Evolutionary conservation across 2,888 invertebrate species (phyloP).

Genomic region (Leptopilina drosophilae): DNA sequence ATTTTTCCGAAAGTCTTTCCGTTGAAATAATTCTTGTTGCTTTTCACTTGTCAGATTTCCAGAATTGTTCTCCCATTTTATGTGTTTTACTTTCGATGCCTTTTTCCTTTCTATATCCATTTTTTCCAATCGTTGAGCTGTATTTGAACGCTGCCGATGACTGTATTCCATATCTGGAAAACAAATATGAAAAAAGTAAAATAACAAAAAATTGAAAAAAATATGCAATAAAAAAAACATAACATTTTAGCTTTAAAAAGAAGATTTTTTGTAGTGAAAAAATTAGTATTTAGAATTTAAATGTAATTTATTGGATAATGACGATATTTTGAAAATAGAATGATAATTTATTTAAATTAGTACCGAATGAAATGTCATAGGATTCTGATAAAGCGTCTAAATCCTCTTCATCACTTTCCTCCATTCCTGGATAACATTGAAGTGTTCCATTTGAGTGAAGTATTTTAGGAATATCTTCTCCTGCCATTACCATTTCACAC

Average conservation of each 20-base stretch:
- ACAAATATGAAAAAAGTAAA: too few species aligned
- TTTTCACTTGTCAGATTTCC: constrained; percentile 80
- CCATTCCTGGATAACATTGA: constrained; percentile 86
- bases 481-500: constrained; percentile 94
- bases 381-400: constrained; percentile 83
- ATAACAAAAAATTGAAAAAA: too few species aligned
- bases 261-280: too few species aligned
- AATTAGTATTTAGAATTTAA: too few species aligned
- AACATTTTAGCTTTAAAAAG: too few species aligned
- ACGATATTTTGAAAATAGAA: background rate
- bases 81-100: constrained; percentile 86
- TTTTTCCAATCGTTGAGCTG: constrained; percentile 92
- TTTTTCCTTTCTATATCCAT: constrained; percentile 91
- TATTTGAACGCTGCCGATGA: constrained; percentile 88
- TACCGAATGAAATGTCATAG: constrained; percentile 87
- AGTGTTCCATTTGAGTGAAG: constrained; percentile 80
- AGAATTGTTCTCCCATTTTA: constrained; percentile 84
- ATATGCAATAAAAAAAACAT: too few species aligned
- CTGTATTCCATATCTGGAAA: constrained; percentile 77
- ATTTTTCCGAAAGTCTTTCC: constrained; percentile 75
- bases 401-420: constrained; percentile 89
- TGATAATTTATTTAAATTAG: constrained; percentile 52
- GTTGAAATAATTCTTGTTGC: constrained; percentile 80
- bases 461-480: constrained; percentile 87
- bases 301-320: too few species aligned